phyloP scores from a whole-genome alignment of 92 coral and sea anemone species.

The Phymanthus crucifer region DNA sequence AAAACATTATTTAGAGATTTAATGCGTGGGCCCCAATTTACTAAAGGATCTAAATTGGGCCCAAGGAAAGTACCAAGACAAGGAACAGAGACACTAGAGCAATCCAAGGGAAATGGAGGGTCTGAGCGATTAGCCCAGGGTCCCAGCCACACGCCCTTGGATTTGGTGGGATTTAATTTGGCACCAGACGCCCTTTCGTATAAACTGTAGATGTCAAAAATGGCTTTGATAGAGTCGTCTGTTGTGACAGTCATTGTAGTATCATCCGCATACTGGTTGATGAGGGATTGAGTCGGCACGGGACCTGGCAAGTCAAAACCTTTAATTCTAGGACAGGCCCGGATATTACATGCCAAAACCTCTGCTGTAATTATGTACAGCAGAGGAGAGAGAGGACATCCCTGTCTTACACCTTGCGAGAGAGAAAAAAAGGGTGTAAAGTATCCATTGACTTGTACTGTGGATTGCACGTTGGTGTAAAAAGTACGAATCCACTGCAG shows the following conservation, averaged over 20 bases:
- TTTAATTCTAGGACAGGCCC: slow-evolving; percentile 19
- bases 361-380: slow-evolving; percentile 42
- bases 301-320: slow-evolving; percentile 32
- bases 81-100: slow-evolving; percentile 29
- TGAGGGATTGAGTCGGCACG: neutral
- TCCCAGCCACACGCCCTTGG: slow-evolving; percentile 55
- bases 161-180: slow-evolving; percentile 38
- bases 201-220: slow-evolving; percentile 25
- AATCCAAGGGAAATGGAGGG: slow-evolving; percentile 26
- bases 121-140: slow-evolving; percentile 44
- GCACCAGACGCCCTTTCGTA: slow-evolving; percentile 61
- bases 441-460: slow-evolving; percentile 52
- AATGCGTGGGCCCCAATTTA: slow-evolving; percentile 41
- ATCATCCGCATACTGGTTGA: slow-evolving; percentile 57
- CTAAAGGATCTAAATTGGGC: neutral
- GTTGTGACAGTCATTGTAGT: slow-evolving; percentile 42
- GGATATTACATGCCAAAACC: slow-evolving; percentile 10
- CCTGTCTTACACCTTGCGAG: slow-evolving; percentile 61
- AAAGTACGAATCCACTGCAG: slow-evolving; percentile 39
- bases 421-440: slow-evolving; percentile 24
- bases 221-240: slow-evolving; percentile 37
- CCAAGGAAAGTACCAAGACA: slow-evolving; percentile 41
- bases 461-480: slow-evolving; percentile 30
- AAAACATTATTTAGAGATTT: neutral
- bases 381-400: slow-evolving; percentile 54